A percentile compares a stretch with the other conserved stretches of the same genome.
These are phyloP conservation scores for Tachina fera DNA, from an alignment of 2,888 invertebrate genomes.

Conservation along the genomic window DNA sequence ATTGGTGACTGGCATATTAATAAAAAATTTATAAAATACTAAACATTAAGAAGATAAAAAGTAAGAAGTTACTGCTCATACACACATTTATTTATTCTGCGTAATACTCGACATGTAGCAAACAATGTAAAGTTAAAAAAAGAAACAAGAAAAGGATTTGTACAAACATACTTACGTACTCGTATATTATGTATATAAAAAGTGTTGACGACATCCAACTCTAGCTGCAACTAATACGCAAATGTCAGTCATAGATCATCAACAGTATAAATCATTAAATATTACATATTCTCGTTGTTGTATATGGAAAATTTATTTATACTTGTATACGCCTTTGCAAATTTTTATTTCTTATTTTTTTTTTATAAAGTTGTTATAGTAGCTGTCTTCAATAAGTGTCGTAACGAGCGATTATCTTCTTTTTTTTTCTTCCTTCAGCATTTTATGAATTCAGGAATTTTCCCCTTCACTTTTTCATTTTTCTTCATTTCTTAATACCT, in stretches of 20 bases:
- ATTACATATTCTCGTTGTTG: not conserved
- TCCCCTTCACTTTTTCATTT: not conserved
- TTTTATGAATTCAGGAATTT: constrained; percentile 19
- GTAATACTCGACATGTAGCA: constrained; percentile 55
- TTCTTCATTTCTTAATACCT: constrained; percentile 18
- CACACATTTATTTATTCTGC: constrained; percentile 11
- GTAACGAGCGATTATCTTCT: constrained; percentile 20
- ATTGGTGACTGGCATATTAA: constrained; percentile 57
- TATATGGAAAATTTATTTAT: constrained; percentile 2
- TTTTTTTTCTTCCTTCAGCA: not conserved
- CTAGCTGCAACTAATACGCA: constrained; percentile 1
- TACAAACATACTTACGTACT: constrained; percentile 5
- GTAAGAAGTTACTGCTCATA: not conserved
- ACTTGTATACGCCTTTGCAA: constrained; percentile 21
- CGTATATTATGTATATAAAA: constrained; percentile 6
- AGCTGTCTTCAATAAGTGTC: constrained; percentile 44
- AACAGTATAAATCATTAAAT: constrained; percentile 50
- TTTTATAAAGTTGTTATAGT: constrained; percentile 37
- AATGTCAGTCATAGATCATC: constrained; percentile 52
- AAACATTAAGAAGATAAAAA: not conserved
- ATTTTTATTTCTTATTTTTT: not conserved
- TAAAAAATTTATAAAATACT: constrained; percentile 25
- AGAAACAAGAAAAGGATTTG: constrained; percentile 48
- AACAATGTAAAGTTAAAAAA: constrained; percentile 4
- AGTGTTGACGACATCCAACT: constrained; percentile 55